phyloP scores from a whole-genome alignment of 2,797 vertebrate genomes.

The Micromesistius poutassou region DNA sequence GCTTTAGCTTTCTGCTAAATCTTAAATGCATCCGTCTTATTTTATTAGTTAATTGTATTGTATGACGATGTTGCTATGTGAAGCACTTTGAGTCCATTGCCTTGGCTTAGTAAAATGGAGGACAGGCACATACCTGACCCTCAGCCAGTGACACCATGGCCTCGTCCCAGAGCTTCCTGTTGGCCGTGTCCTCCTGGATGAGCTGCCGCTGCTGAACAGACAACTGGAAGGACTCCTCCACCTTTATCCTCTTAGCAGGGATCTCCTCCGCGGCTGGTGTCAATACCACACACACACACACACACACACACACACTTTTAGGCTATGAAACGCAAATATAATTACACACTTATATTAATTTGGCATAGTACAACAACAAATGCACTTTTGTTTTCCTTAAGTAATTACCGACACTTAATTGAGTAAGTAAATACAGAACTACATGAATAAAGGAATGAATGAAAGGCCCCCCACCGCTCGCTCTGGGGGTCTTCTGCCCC shows the following conservation, averaged over 20 bases:
- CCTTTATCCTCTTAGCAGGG: conserved; percentile 81
- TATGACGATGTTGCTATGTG: no score
- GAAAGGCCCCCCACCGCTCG: conserved; percentile 55
- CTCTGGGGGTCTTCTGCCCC: conserved; percentile 59
- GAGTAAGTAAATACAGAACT: not conserved
- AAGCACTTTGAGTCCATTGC: no score
- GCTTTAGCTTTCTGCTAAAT: no score
- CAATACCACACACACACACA: conserved; percentile 47
- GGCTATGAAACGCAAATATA: not conserved
- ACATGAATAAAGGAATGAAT: not conserved
- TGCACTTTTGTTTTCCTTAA: not conserved
- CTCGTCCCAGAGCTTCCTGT: conserved; percentile 97
- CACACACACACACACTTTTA: conserved; percentile 5
- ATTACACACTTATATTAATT: not conserved
- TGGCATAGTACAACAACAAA: not conserved
- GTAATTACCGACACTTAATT: not conserved
- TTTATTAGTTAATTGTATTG: no score
- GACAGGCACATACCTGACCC: conserved; percentile 83
- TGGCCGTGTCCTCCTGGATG: conserved; percentile 87
- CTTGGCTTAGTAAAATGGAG: no score
- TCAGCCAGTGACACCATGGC: conserved; percentile 86
- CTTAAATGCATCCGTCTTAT: no score
- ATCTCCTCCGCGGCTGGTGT: conserved; percentile 55
- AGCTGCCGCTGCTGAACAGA: conserved; percentile 86
- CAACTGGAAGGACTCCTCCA: conserved; percentile 87